phyloP scores from a whole-genome alignment of 2,113 vertebrate genomes.

The Synodontis membranacea region DNA sequence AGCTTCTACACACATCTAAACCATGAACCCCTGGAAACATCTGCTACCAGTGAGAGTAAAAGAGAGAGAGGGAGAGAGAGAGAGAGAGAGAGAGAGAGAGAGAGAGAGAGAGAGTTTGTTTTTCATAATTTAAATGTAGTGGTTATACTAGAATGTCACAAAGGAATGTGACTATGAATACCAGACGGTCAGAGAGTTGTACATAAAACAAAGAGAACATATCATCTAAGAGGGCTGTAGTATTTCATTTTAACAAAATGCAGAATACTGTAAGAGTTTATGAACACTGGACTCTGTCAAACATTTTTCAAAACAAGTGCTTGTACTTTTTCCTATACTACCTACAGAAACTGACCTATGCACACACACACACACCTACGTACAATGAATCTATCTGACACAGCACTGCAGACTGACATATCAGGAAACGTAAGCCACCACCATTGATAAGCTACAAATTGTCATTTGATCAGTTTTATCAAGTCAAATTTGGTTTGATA shows the following conservation, averaged over 20 bases:
- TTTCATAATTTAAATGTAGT: constrained; percentile 25
- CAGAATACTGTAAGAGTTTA: background rate
- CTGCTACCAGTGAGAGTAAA: background rate
- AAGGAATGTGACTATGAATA: constrained; percentile 15
- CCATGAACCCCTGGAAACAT: constrained; percentile 27
- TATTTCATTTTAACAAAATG: constrained; percentile 1
- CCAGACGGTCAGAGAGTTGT: background rate
- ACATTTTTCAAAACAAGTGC: constrained; percentile 15
- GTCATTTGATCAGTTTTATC: background rate
- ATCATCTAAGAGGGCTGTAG: background rate
- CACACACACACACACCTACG: background rate
- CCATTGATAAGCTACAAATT: background rate
- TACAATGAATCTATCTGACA: background rate
- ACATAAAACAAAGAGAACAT: background rate
- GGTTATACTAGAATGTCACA: constrained; percentile 20
- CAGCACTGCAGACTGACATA: background rate
- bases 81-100: constrained; percentile 4
- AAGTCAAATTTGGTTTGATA: background rate
- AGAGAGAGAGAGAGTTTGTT: background rate
- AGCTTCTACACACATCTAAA: background rate
- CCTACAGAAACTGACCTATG: background rate
- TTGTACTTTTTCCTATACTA: background rate
- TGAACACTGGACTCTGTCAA: constrained; percentile 2
- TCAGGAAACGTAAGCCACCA: background rate
- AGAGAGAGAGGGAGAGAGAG: constrained; percentile 1